These are phyloP conservation scores for Clytia hemisphaerica DNA, from an alignment of 30 jellyfish, hydroid and myxozoan genomes.

Conservation along the genomic window DNA sequence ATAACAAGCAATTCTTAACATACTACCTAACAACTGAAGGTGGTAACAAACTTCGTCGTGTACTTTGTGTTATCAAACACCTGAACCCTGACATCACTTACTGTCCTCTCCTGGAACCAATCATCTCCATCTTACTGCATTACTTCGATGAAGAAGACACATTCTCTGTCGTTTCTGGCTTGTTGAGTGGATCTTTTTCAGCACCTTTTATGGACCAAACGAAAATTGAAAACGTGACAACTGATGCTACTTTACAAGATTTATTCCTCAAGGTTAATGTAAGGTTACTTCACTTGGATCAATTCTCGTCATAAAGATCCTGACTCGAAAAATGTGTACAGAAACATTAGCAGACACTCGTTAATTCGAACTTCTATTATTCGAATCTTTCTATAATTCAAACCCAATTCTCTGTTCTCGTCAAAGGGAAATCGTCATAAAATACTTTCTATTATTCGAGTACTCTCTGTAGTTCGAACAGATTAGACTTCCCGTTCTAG, in stretches of 20 bases:
- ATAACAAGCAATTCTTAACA: constrained; percentile 54
- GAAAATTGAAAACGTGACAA: constrained; percentile 34
- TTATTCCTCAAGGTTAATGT: neutral
- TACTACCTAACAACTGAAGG: constrained; percentile 81
- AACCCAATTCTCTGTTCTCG: too few species aligned
- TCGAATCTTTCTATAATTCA: too few species aligned
- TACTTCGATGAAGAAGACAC: constrained; percentile 86
- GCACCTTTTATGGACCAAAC: constrained; percentile 58
- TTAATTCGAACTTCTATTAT: too few species aligned
- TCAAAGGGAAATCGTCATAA: too few species aligned
- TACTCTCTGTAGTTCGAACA: too few species aligned
- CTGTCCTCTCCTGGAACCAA: constrained; percentile 78
- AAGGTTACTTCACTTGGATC: neutral
- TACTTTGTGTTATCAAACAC: constrained; percentile 53
- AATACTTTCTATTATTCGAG: too few species aligned
- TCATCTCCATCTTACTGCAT: constrained; percentile 68
- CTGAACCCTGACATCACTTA: constrained; percentile 76
- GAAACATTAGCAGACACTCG: too few species aligned
- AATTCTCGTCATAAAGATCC: too few species aligned
- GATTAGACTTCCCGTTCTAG: too few species aligned
- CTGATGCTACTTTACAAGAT: constrained; percentile 61
- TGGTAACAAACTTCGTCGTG: constrained; percentile 48
- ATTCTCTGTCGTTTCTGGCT: constrained; percentile 75
- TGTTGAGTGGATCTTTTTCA: constrained; percentile 46
- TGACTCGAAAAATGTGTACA: too few species aligned